Conservation (phyloP, 1,140 invertebrate genomes). For the Carcinoscorpius rotundicauda region DNA sequence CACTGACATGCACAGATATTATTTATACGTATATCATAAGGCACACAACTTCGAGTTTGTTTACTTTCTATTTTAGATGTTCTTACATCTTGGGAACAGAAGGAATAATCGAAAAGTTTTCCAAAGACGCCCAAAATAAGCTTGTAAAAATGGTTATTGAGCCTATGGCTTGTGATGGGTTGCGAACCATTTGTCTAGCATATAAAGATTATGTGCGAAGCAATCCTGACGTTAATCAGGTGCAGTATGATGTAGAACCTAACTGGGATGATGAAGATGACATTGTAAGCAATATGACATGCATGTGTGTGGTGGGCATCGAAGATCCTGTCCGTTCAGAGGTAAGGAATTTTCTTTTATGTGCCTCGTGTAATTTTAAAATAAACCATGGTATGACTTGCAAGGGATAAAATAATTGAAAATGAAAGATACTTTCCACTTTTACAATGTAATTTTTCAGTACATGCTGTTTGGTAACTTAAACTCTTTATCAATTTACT, state of each 20-base stretch:
- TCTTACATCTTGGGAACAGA: constrained; percentile 89
- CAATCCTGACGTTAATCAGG: constrained; percentile 31
- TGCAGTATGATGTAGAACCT: constrained; percentile 75
- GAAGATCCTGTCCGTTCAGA: constrained; percentile 96
- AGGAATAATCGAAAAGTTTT: constrained; percentile 79
- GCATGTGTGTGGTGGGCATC: constrained; percentile 52
- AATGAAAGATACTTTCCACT: no score
- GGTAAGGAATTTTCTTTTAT: constrained; percentile 35
- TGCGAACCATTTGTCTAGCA: constrained; percentile 90
- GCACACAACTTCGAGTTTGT: no score
- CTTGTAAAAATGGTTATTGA: constrained; percentile 95
- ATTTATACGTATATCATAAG: no score
- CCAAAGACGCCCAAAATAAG: constrained; percentile 78
- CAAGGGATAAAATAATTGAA: no score
- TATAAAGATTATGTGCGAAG: constrained; percentile 69
- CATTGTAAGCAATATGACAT: constrained; percentile 65
- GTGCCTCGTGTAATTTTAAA: no score
- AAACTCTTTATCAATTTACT: no score
- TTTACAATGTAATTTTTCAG: no score
- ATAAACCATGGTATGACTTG: no score
- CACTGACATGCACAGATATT: no score
- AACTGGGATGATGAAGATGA: constrained; percentile 97
- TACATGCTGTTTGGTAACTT: no score
- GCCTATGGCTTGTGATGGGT: constrained; percentile 99
- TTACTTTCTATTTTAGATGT: constrained; percentile 65